These are phyloP conservation scores for Cheirogaleus major DNA, from an alignment of 2,797 vertebrate genomes.

Conservation along the genomic window DNA sequence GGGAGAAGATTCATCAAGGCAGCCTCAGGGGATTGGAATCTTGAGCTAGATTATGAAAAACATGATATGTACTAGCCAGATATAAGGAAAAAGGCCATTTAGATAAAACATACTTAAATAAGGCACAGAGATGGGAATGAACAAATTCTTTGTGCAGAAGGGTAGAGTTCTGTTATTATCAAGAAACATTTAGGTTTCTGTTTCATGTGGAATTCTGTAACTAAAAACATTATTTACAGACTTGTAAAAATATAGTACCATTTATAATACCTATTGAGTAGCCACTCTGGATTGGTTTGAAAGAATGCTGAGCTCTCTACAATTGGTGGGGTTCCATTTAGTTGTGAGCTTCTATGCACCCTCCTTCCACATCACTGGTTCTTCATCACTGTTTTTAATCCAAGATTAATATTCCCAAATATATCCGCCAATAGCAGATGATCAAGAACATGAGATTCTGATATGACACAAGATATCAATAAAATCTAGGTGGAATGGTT, in stretches of 20 bases:
- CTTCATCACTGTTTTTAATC: conserved; percentile 3
- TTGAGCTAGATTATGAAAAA: conserved; percentile 12
- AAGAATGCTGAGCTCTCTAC: not conserved
- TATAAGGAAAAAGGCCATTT: not conserved
- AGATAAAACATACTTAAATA: not conserved
- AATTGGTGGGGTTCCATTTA: not conserved
- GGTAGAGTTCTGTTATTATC: not conserved
- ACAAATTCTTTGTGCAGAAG: not conserved
- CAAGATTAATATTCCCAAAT: not conserved
- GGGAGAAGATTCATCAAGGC: not conserved
- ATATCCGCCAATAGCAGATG: not conserved
- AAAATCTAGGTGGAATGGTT: not conserved
- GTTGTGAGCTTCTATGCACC: not conserved
- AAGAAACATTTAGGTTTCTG: conserved; percentile 6
- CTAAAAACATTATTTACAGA: not conserved
- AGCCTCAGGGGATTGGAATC: not conserved
- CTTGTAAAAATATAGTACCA: not conserved
- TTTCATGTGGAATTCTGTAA: not conserved
- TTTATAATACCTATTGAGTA: not conserved
- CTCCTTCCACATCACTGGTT: not conserved
- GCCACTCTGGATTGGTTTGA: not conserved
- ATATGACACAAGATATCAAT: not conserved
- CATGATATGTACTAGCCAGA: not conserved
- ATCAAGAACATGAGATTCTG: not conserved
- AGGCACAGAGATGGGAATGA: not conserved